Conservation (phyloP, 2,797 vertebrate species). For the Fistularia tabacaria region DNA sequence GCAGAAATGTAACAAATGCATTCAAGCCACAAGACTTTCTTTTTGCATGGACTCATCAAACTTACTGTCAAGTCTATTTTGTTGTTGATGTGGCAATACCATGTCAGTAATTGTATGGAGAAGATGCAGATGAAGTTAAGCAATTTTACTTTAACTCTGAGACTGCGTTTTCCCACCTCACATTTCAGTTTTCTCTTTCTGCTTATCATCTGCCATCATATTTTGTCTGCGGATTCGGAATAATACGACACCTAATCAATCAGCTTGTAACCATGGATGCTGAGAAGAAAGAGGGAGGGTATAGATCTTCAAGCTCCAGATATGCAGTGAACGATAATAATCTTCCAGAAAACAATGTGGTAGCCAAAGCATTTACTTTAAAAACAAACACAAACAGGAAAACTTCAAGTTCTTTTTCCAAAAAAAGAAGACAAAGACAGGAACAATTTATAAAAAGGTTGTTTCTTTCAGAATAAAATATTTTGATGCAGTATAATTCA, state of each 20-base stretch:
- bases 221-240: slow-evolving; percentile 82
- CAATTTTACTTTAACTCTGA: slow-evolving; percentile 5
- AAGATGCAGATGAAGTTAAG: slow-evolving; percentile 26
- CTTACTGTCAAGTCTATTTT: background rate
- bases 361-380: background rate
- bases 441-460: too few species aligned
- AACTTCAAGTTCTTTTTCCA: background rate
- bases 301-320: slow-evolving; percentile 4
- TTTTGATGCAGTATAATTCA: too few species aligned
- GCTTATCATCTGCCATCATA: slow-evolving; percentile 83
- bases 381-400: too few species aligned
- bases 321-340: background rate
- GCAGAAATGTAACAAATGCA: too few species aligned
- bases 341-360: background rate
- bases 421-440: too few species aligned
- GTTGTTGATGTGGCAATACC: slow-evolving; percentile 1
- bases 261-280: slow-evolving; percentile 82
- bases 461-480: too few species aligned
- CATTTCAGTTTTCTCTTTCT: slow-evolving; percentile 47
- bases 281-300: slow-evolving; percentile 51
- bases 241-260: slow-evolving; percentile 86
- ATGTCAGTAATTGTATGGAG: slow-evolving; percentile 10
- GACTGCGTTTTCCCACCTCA: slow-evolving; percentile 15
- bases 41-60: background rate
- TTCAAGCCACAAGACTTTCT: too few species aligned